Base-by-base conservation (phyloP, 1,140 invertebrate genomes). In the Formica exsecta region DNA sequence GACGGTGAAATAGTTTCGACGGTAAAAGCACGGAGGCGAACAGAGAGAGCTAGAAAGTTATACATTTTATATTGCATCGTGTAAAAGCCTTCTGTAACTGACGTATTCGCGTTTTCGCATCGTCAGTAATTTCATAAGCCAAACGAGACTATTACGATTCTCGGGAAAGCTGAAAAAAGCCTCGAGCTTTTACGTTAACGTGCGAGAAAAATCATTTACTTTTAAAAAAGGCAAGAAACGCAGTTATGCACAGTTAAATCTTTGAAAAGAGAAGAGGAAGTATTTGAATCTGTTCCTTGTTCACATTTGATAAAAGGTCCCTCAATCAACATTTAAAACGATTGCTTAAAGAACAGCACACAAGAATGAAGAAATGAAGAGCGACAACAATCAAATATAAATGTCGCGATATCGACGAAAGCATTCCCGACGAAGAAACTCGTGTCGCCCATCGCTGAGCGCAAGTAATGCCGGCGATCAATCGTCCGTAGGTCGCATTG, bases 401-500 rank as follows among this genome's bases (percentile, higher is more conserved):
- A 70, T 61, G 66, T 81, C 77, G 76, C 80, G 41, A 32, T 41
- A 54, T 81, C 57, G 65, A 81, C 44, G 76, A 80, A 81, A 80
- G 84, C 61, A 11, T 44, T 66, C 44, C 32, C 76, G 38, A 16
- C 38, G 44, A 51, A 29, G 75, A 9, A 9, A 38, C 51, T 80
- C 51, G 73, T 80, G 84, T 80, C 64, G 29, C 29, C 64, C 51
- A 77, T 61, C 9, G 51, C 64, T 44, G 51, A 59, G 51, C 61
- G 62, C 79, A 36, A n/a, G 62, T 80, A 86, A 86, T 80, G 75
- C 22, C 64, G 61, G 25, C 84, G 84, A 86, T 86, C 84, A 86
- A 86, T 86, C 75, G 84, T 86, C 64, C 75, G 64, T 86, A 65
- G 38, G 84, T 77, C 44, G 84, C 38, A 61, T 68, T 86, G 84